Evolutionary conservation across 1,140 invertebrate species (phyloP).

Genomic region (Telenomus remus): DNA sequence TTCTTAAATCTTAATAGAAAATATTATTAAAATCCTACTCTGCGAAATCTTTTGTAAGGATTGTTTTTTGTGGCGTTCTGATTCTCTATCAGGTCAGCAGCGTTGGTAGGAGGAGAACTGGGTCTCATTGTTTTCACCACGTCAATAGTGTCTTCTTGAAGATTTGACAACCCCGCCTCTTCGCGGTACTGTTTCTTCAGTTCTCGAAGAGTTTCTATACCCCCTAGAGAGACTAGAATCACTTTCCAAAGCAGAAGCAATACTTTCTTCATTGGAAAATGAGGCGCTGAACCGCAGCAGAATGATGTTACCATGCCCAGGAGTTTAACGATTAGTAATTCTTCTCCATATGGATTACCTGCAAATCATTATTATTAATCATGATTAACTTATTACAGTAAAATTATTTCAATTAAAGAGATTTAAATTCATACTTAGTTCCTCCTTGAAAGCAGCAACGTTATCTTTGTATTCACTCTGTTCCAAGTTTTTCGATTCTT

Average conservation of each 20-base stretch:
- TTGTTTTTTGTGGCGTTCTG: constrained; percentile 86
- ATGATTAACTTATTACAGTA: background rate
- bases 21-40: constrained; percentile 69
- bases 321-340: constrained; percentile 90
- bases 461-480: constrained; percentile 82
- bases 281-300: constrained; percentile 93
- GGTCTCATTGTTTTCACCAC: constrained; percentile 94
- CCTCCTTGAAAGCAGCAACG: constrained; percentile 85
- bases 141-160: constrained; percentile 95
- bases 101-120: constrained; percentile 94
- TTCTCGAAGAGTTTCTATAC: constrained; percentile 86
- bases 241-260: constrained; percentile 97
- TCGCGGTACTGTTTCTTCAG: constrained; percentile 84
- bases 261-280: constrained; percentile 99
- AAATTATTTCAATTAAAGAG: constrained; percentile 1
- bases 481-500: constrained; percentile 79
- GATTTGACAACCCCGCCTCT: constrained; percentile 82
- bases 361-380: background rate
- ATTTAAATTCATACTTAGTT: constrained; percentile 83
- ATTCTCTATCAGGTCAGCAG: constrained; percentile 92
- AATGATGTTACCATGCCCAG: constrained; percentile 95
- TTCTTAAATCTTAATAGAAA: background rate
- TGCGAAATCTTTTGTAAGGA: constrained; percentile 77
- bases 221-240: constrained; percentile 91
- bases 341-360: constrained; percentile 80